These are phyloP conservation scores for Caradrina clavipalpis DNA, from an alignment of 2,888 invertebrate genomes.

Conservation along the genomic window DNA sequence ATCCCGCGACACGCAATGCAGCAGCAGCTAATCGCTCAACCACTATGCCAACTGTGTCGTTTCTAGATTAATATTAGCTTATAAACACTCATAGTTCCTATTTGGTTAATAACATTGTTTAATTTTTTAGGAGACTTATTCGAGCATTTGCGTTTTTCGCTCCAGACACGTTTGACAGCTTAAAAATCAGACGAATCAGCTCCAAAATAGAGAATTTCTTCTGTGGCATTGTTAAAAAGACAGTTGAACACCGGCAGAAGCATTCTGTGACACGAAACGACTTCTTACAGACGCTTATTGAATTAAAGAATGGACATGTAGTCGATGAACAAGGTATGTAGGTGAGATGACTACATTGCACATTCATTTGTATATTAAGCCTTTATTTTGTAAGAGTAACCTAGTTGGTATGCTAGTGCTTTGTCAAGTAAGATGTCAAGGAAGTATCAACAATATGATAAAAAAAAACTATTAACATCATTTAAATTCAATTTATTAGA, in stretches of 20 bases:
- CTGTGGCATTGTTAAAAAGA: slow-evolving; percentile 80
- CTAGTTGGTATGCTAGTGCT: slow-evolving; percentile 33
- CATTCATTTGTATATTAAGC: slow-evolving; percentile 29
- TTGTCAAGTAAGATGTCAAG: too few relatives aligned
- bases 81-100: background rate
- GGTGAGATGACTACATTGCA: slow-evolving; percentile 19
- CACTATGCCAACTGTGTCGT: too few relatives aligned
- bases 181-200: slow-evolving; percentile 82
- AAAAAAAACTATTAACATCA: slow-evolving; percentile 41
- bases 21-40: too few relatives aligned
- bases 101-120: slow-evolving; percentile 27
- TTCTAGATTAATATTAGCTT: background rate
- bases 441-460: slow-evolving; percentile 25
- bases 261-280: slow-evolving; percentile 85
- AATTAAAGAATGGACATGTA: slow-evolving; percentile 81
- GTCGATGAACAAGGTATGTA: slow-evolving; percentile 74
- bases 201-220: slow-evolving; percentile 83
- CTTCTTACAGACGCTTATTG: slow-evolving; percentile 89
- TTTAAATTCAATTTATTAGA: slow-evolving; percentile 1
- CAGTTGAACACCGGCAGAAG: slow-evolving; percentile 80
- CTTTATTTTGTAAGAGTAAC: slow-evolving; percentile 45
- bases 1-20: too few relatives aligned
- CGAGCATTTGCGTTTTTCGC: slow-evolving; percentile 84
- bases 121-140: slow-evolving; percentile 80
- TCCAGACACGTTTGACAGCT: slow-evolving; percentile 80